Conservation (phyloP, 2,797 vertebrate genomes). For the Centroberyx gerrardi region DNA sequence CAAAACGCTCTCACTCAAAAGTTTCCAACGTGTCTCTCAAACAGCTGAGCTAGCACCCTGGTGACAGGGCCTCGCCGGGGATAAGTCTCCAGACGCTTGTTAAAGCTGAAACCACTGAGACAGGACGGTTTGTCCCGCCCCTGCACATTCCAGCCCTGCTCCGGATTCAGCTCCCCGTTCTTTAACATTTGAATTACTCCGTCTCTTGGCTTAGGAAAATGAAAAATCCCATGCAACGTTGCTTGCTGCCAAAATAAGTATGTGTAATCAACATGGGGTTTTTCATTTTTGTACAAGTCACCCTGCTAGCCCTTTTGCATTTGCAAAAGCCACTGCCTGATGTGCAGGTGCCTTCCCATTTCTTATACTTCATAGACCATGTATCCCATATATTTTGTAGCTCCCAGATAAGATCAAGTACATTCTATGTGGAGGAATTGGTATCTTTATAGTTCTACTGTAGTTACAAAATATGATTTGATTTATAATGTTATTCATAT, state of each 20-base stretch:
- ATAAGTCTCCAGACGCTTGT: neutral
- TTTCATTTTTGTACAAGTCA: conserved; percentile 13
- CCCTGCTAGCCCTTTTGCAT: neutral
- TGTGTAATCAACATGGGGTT: conserved; percentile 6
- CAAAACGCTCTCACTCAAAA: neutral
- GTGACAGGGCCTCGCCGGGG: neutral
- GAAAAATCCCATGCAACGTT: conserved; percentile 14
- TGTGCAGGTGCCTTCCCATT: neutral
- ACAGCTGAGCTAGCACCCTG: conserved; percentile 1
- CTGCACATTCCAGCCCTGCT: conserved; percentile 14
- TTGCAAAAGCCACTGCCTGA: neutral
- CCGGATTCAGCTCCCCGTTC: neutral
- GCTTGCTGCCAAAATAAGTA: conserved; percentile 35
- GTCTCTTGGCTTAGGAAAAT: conserved; percentile 6
- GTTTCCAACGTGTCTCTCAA: neutral
- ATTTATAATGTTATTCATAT: conserved; percentile 48
- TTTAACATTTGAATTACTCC: neutral
- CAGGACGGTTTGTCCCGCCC: neutral
- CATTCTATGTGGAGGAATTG: conserved; percentile 41
- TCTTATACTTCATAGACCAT: conserved; percentile 20
- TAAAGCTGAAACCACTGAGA: conserved; percentile 5
- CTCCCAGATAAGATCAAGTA: conserved; percentile 44
- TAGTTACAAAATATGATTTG: conserved; percentile 70
- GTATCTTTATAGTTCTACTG: conserved; percentile 53
- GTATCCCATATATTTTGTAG: conserved; percentile 26